Evolutionary conservation across 30 jellyfish, hydroid and myxozoan species (phyloP).

Genomic region (Calvadosia cruxmelitensis): DNA sequence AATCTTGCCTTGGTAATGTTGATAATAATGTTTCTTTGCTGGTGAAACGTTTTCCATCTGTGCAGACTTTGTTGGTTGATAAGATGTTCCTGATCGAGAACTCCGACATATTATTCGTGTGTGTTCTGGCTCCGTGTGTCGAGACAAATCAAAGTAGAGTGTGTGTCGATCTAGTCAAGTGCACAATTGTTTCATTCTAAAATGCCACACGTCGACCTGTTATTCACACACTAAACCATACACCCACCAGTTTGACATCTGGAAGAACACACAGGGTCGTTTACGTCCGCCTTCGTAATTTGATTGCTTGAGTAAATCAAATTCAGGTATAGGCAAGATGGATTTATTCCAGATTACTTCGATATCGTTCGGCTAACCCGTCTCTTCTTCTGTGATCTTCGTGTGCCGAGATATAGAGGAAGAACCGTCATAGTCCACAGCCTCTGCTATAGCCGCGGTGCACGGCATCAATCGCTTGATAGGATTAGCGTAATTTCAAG

Average conservation of each 20-base stretch:
- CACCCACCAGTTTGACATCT: too few species aligned
- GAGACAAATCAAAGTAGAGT: not conserved
- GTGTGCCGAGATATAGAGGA: not conserved
- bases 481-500: slow-evolving; percentile 1
- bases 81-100: not conserved
- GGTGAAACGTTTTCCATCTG: too few species aligned
- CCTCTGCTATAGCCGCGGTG: not conserved
- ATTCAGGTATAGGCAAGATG: not conserved
- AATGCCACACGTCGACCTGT: too few species aligned
- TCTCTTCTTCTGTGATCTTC: not conserved
- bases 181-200: too few species aligned
- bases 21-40: too few species aligned
- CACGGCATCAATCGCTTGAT: not conserved
- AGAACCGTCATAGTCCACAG: not conserved
- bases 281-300: not conserved
- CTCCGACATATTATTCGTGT: too few species aligned
- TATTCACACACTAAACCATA: too few species aligned
- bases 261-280: too few species aligned
- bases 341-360: not conserved
- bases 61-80: too few species aligned
- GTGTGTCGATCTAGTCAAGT: not conserved
- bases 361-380: not conserved
- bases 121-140: too few species aligned
- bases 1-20: too few species aligned
- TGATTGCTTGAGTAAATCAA: not conserved